Evolutionary conservation across 1,140 invertebrate species (phyloP).

Genomic region (Galendromus occidentalis): DNA sequence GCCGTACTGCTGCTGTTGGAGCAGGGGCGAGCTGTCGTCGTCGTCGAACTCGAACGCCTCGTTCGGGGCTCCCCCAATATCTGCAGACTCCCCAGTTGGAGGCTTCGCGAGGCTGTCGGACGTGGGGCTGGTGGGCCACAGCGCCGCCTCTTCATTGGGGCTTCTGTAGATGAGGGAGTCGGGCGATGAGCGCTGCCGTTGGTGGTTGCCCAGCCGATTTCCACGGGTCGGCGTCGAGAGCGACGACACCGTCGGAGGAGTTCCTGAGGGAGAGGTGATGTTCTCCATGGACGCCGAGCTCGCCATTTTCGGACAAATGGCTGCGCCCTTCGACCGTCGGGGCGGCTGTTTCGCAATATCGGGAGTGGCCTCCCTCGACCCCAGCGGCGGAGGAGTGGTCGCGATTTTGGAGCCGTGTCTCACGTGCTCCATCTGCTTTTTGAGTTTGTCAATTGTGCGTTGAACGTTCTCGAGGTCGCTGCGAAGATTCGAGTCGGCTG

Average conservation of each 20-base stretch:
- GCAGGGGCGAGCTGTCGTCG: constrained; percentile 2
- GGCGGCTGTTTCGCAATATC: constrained; percentile 1
- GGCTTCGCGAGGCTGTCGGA: neutral
- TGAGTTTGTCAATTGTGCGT: constrained; percentile 6
- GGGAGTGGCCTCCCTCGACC: neutral
- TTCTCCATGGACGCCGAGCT: constrained; percentile 2
- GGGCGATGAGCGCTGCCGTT: neutral
- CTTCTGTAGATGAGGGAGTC: constrained; percentile 11
- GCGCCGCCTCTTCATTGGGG: neutral
- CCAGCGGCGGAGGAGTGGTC: neutral
- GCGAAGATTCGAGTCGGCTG: neutral
- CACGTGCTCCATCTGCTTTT: constrained; percentile 1
- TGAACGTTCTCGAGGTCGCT: constrained; percentile 2
- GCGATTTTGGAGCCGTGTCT: neutral
- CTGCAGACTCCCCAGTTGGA: constrained; percentile 4
- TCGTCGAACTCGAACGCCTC: neutral
- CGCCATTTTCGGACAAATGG: neutral
- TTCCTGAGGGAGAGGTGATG: neutral
- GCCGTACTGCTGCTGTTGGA: neutral
- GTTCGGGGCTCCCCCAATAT: constrained; percentile 4
- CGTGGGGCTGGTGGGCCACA: neutral
- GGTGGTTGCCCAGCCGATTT: neutral
- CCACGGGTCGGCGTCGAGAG: neutral
- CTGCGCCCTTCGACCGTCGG: neutral
- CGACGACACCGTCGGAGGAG: neutral